Evolutionary conservation across 2,113 vertebrate species (phyloP), one percentile per base, ranked within the genome.

Genomic region (Trochalopteron elliotii): DNA sequence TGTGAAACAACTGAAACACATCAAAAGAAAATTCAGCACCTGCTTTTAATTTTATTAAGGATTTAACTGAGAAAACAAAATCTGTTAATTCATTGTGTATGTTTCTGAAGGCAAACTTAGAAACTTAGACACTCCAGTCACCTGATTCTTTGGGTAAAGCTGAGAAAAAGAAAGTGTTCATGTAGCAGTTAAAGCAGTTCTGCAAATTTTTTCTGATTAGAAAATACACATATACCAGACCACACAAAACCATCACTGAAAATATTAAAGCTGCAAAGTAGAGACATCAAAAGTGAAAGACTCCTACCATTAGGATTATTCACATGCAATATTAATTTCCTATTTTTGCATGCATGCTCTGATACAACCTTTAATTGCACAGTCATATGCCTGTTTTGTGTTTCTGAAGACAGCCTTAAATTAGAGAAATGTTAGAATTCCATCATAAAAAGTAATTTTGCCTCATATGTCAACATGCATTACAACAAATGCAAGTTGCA

Each of bases 1-100:
- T 52, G 44, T 87, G 77, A 94, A 97, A 71, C 31, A 70, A 87
- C 47, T 45, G 59, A 91, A 74, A 85, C 4, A 67, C 8, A 95
- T n/a, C 28, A 94, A 94, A 90, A 92, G 49, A 87, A 72, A 82
- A 72, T 1, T 1, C 23, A 40, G 30, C 57, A 64, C 19, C 83
- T 92, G 39, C 33, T 64, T 83, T 80, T 80, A 78, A 95, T 95
- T 94, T 95, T 91, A 94, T 96, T 63, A 97, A 95, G 83, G 23
- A 88, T 75, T 96, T 94, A 87, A 79, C 83, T 53, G 52, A 88
- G 64, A 76, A 95, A 95, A 94, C 30, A 93, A 84, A 97, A 87
- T 91, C 59, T 90, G 42, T 61, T 79, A 37, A 55, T 89, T 95
- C 86, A 67, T 69, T 59, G 60, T 57, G 53, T 59, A 7, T 20